Conservation (phyloP, 2,888 invertebrate species). For the Ophraella communa region DNA sequence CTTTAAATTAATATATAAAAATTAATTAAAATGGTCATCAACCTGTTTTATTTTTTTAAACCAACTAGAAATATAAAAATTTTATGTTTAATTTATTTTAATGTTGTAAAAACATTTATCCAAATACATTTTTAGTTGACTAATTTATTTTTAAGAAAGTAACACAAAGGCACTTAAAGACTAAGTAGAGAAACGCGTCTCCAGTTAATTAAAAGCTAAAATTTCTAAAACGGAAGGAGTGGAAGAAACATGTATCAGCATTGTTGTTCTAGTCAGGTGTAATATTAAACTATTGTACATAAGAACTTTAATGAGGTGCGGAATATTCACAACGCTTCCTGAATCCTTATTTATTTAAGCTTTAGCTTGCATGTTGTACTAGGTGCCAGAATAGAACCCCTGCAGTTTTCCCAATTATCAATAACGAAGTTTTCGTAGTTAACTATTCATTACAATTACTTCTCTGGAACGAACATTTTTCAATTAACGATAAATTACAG, state of each 20-base stretch:
- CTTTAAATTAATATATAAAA: no score
- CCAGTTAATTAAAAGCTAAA: neutral
- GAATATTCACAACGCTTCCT: neutral
- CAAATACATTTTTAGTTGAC: no score
- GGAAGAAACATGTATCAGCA: neutral
- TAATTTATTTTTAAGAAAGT: no score
- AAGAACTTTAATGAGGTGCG: neutral
- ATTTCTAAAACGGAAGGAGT: neutral
- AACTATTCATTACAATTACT: neutral
- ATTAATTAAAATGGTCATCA: no score
- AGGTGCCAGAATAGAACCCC: neutral
- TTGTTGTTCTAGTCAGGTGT: neutral
- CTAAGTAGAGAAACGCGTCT: neutral
- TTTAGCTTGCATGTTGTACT: neutral
- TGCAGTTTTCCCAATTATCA: slow-evolving; percentile 6
- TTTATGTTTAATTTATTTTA: no score
- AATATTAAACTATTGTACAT: neutral
- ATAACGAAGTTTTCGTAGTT: neutral
- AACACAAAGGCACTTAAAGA: no score
- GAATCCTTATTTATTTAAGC: neutral
- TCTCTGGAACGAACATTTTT: neutral
- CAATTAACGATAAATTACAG: neutral
- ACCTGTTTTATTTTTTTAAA: no score
- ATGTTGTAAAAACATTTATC: no score
- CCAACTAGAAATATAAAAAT: no score